Conservation (phyloP, 2,888 invertebrate species). For the Trissolcus japonicus region DNA sequence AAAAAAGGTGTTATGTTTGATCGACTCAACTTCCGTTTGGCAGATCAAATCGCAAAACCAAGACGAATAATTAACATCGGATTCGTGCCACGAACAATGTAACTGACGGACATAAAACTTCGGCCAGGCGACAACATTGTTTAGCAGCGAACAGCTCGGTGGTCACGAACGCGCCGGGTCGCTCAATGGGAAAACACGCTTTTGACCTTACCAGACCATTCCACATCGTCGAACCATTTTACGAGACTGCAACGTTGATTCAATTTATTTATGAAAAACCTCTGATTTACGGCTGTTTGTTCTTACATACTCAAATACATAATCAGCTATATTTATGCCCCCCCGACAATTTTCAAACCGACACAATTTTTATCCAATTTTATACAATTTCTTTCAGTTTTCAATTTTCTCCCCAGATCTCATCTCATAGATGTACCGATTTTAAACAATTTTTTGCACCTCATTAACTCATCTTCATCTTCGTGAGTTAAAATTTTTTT, state of each 20-base stretch:
- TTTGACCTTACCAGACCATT: constrained; percentile 20
- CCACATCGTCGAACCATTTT: constrained; percentile 15
- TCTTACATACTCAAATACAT: too few species aligned
- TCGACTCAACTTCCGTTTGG: constrained; percentile 26
- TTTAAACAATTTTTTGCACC: too few species aligned
- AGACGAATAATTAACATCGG: constrained; percentile 47
- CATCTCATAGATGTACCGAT: too few species aligned
- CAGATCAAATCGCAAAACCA: constrained; percentile 21
- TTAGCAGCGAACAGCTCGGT: constrained; percentile 66
- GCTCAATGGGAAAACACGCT: constrained; percentile 27
- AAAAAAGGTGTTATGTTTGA: not conserved
- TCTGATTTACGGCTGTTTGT: constrained; percentile 16
- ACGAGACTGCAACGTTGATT: constrained; percentile 10
- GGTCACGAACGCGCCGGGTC: constrained; percentile 63
- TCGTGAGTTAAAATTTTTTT: too few species aligned
- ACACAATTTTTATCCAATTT: not conserved
- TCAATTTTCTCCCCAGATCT: not conserved
- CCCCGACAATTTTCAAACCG: not conserved
- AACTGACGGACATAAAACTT: constrained; percentile 64
- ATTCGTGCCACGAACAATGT: constrained; percentile 73
- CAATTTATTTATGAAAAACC: constrained; percentile 28
- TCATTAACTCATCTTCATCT: too few species aligned
- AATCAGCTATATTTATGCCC: not conserved
- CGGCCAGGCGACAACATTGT: constrained; percentile 70
- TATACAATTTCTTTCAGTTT: not conserved